Evolutionary conservation across 2,797 vertebrate genomes (phyloP).

Genomic region (Halcyon chelicuti): DNA sequence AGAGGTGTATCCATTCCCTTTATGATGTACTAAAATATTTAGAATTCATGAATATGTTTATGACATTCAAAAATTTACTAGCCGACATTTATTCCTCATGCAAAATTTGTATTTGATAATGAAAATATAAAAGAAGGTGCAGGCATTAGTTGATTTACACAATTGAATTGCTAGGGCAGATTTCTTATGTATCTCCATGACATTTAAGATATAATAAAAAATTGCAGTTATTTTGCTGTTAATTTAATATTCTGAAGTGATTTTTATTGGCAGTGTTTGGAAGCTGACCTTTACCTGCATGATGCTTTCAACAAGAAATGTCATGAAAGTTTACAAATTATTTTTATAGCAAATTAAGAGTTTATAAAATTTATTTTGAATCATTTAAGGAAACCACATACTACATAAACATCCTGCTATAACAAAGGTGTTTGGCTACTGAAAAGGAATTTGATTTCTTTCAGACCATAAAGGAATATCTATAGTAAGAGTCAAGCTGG

Average conservation of each 20-base stretch:
- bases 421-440: neutral
- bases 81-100: constrained; percentile 14
- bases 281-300: constrained; percentile 40
- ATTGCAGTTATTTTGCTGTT: neutral
- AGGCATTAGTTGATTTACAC: constrained; percentile 21
- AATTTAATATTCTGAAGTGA: constrained; percentile 41
- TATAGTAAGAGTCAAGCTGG: neutral
- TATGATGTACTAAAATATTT: constrained; percentile 62
- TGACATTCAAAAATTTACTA: constrained; percentile 29
- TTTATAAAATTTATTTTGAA: constrained; percentile 10
- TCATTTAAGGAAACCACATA: constrained; percentile 1
- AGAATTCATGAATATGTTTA: constrained; percentile 54
- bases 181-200: constrained; percentile 13
- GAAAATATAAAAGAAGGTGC: neutral
- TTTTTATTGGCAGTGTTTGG: constrained; percentile 17
- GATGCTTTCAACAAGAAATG: constrained; percentile 42
- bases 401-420: neutral
- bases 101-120: constrained; percentile 58
- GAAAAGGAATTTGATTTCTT: neutral
- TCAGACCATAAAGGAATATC: neutral
- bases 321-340: constrained; percentile 40
- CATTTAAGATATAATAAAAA: constrained; percentile 45
- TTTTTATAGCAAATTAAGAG: neutral
- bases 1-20: constrained; percentile 49
- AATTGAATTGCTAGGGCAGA: neutral